A percentile compares a stretch with the other conserved stretches of the same genome.
Evolutionary conservation across 2,797 vertebrate species (phyloP).

Genomic region (Ateles fusciceps): DNA sequence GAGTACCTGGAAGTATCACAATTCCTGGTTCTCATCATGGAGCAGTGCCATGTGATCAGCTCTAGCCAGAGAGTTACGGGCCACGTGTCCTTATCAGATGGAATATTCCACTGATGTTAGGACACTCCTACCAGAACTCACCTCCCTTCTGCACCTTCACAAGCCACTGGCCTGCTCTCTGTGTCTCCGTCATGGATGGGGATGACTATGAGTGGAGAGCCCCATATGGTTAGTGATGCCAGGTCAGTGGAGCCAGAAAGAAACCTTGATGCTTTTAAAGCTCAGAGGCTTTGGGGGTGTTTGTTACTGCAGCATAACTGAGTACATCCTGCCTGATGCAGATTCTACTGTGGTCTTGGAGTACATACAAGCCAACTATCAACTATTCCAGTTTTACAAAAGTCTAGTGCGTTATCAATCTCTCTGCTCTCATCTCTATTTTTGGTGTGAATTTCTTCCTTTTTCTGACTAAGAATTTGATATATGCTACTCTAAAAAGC

Average conservation of each 20-base stretch:
- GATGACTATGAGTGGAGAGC: background rate
- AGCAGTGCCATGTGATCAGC: fast-evolving
- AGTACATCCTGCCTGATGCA: fast-evolving
- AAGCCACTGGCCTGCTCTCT: fast-evolving
- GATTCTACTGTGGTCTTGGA: background rate
- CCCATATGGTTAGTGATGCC: fast-evolving
- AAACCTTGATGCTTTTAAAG: background rate
- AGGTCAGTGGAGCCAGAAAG: background rate
- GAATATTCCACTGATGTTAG: background rate
- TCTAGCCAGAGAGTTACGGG: background rate
- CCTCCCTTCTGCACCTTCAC: background rate
- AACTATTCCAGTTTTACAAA: background rate
- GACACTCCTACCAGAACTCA: background rate
- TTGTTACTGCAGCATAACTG: background rate
- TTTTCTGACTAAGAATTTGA: background rate
- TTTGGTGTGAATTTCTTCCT: background rate
- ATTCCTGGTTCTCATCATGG: fast-evolving
- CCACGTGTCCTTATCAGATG: too few species aligned
- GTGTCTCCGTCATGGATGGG: fast-evolving
- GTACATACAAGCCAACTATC: background rate
- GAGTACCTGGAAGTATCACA: background rate
- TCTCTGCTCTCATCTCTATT: background rate
- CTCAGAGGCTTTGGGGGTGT: too few species aligned
- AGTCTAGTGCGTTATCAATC: fast-evolving
- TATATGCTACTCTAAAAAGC: background rate